Conservation (phyloP, 2,113 vertebrate genomes). For the Ptyas mucosa region DNA sequence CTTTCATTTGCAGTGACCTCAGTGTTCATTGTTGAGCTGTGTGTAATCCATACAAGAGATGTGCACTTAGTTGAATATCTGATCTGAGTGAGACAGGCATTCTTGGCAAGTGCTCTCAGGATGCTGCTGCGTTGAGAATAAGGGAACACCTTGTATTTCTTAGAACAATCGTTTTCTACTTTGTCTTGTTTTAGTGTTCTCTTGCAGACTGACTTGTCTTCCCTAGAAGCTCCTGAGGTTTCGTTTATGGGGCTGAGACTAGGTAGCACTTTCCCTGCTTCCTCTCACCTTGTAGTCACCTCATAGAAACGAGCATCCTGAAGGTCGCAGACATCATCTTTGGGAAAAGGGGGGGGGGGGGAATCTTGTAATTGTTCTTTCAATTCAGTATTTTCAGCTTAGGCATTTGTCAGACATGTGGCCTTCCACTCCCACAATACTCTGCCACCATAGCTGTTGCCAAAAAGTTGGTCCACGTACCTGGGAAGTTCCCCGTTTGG, state of each 20-base stretch:
- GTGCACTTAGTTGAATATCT: not conserved
- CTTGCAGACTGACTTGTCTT: not conserved
- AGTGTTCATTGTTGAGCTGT: rapidly evolving
- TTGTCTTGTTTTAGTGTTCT: not conserved
- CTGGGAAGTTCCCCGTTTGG: not conserved
- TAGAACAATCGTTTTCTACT: not conserved
- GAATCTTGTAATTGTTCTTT: not conserved
- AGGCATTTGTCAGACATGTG: not conserved
- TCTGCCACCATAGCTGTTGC: not conserved
- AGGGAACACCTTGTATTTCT: not conserved
- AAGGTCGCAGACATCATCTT: not conserved
- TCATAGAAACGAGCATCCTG: not conserved
- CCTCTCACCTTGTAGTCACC: too few species aligned
- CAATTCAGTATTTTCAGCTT: not conserved
- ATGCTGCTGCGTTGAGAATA: not conserved
- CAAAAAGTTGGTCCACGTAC: not conserved
- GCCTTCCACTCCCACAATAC: not conserved
- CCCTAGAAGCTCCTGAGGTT: not conserved
- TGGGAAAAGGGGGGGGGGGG: rapidly evolving
- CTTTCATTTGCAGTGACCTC: not conserved
- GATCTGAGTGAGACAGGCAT: not conserved
- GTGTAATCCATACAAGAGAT: not conserved
- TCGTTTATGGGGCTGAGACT: not conserved
- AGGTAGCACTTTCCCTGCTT: not conserved
- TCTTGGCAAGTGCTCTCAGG: not conserved